Percentiles rank a stretch among this genome's conserved stretches.
Conservation (phyloP, 2,797 vertebrate species). For the Petrocephalus sullivani region DNA sequence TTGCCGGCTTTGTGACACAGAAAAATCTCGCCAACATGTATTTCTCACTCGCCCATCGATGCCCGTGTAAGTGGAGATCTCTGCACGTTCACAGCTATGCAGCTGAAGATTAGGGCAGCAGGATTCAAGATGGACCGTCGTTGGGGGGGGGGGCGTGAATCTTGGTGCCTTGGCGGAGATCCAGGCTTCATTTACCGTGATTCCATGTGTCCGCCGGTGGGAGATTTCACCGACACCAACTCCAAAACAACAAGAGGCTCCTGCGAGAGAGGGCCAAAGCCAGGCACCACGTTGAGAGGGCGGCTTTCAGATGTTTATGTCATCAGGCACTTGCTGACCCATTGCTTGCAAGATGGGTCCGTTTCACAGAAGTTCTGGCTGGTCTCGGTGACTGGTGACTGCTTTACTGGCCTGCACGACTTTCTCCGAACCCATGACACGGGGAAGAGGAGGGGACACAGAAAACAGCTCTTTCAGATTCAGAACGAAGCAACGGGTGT, state of each 20-base stretch:
- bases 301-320: background rate
- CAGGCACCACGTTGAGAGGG: background rate
- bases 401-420: background rate
- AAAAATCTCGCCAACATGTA: background rate
- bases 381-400: background rate
- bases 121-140: background rate
- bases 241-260: background rate
- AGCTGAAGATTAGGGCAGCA: too few relatives aligned
- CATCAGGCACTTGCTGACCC: background rate
- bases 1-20: background rate
- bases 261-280: background rate
- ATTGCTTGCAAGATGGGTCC: background rate
- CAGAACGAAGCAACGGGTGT: background rate
- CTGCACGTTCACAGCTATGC: too few relatives aligned
- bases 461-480: background rate
- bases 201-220: background rate
- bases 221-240: background rate
- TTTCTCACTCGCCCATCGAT: background rate
- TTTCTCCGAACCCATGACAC: background rate
- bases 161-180: background rate
- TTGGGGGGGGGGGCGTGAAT: background rate
- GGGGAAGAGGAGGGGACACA: too few relatives aligned
- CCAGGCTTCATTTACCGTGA: background rate
- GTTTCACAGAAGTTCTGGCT: background rate
- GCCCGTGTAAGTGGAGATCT: too few relatives aligned